Conservation (phyloP, 2,888 invertebrate genomes). For the Orgyia antiqua region DNA sequence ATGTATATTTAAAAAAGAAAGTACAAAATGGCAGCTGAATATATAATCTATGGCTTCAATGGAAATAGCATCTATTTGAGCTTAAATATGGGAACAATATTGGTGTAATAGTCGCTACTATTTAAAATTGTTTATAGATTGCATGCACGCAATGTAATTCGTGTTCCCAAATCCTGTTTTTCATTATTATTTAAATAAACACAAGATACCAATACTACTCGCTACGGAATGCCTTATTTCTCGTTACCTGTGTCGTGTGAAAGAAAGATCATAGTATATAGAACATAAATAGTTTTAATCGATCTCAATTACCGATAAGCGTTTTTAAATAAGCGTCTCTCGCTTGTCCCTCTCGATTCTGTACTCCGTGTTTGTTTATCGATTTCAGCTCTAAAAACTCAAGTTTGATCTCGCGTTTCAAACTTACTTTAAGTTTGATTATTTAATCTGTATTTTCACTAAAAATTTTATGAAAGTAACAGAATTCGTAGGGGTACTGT, state of each 20-base stretch:
- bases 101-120: slow-evolving; percentile 47
- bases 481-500: no score
- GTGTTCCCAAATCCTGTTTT: slow-evolving; percentile 38
- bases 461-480: no score
- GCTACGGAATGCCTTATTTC: slow-evolving; percentile 71
- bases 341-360: slow-evolving; percentile 19
- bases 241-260: slow-evolving; percentile 67
- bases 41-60: slow-evolving; percentile 36
- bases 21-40: slow-evolving; percentile 67
- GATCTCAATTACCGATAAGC: slow-evolving; percentile 71
- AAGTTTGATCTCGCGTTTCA: no score
- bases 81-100: slow-evolving; percentile 74
- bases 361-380: no score
- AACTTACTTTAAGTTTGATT: no score
- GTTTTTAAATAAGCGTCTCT: slow-evolving; percentile 50
- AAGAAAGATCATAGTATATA: slow-evolving; percentile 62
- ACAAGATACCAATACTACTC: slow-evolving; percentile 11
- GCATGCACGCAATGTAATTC: slow-evolving; percentile 47
- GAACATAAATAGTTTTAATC: slow-evolving; percentile 56
- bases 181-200: slow-evolving; percentile 9
- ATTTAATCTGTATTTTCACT: no score
- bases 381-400: no score
- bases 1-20: slow-evolving; percentile 34
- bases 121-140: slow-evolving; percentile 33
- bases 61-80: slow-evolving; percentile 51